Evolutionary conservation across 2,113 vertebrate species (phyloP).

Genomic region (Nibea coibor): DNA sequence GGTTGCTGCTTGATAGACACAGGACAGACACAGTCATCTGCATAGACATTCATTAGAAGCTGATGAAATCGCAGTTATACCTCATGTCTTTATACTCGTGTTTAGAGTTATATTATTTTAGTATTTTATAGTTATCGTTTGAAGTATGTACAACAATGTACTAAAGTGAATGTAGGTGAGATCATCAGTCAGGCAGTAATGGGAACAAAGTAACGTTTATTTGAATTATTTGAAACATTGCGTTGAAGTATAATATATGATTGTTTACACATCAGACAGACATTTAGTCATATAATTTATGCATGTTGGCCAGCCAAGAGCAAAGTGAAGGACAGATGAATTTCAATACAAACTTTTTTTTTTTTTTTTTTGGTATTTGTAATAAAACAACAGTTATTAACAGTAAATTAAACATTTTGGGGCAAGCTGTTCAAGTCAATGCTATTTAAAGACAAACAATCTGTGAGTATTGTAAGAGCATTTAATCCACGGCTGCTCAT

Average conservation of each 20-base stretch:
- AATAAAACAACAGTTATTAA: background rate
- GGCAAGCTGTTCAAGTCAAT: background rate
- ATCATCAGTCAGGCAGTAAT: background rate
- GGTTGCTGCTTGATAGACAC: too few relatives aligned
- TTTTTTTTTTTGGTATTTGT: background rate
- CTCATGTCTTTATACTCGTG: background rate
- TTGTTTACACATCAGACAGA: constrained; percentile 8
- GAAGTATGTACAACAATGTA: background rate
- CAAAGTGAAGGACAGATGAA: constrained; percentile 4
- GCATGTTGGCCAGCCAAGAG: constrained; percentile 52
- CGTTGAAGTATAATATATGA: constrained; percentile 6
- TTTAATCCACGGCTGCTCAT: background rate
- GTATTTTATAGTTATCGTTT: background rate
- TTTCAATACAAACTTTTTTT: constrained; percentile 1
- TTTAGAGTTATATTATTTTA: background rate
- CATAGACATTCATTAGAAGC: too few relatives aligned
- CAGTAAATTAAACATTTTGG: background rate
- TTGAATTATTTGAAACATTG: constrained; percentile 13
- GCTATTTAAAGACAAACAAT: background rate
- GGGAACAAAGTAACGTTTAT: constrained; percentile 46
- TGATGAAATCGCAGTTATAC: background rate
- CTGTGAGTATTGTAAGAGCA: background rate
- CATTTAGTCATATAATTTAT: constrained; percentile 19
- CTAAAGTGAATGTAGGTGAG: background rate
- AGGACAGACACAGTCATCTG: background rate